phyloP scores from a whole-genome alignment of 2,113 vertebrate species.

The Calidris pygmaea region DNA sequence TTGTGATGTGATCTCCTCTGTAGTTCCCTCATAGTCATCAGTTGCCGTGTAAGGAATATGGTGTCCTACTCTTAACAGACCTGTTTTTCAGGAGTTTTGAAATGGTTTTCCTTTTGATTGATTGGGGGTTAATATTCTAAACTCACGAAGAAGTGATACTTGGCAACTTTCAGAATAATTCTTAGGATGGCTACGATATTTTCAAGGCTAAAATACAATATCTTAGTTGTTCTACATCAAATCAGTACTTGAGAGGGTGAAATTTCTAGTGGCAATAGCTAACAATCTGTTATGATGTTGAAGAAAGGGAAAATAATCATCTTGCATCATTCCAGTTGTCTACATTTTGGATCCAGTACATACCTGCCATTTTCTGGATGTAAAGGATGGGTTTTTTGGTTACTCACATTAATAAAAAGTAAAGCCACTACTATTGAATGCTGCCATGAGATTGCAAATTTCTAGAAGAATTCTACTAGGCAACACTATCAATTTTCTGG shows the following conservation, averaged over 20 bases:
- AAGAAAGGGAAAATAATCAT: background rate
- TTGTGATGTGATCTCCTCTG: background rate
- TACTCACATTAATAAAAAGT: background rate
- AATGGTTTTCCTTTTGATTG: background rate
- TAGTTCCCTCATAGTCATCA: background rate
- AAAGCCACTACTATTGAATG: background rate
- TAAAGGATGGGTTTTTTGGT: accelerated
- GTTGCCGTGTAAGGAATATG: background rate
- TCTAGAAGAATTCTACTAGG: background rate
- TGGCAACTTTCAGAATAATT: background rate
- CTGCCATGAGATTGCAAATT: background rate
- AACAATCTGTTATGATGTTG: background rate
- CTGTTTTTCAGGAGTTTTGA: background rate
- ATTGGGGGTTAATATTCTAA: background rate
- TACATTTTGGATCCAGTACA: background rate
- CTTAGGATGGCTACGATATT: background rate
- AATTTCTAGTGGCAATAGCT: background rate
- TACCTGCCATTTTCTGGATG: background rate
- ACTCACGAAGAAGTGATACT: background rate
- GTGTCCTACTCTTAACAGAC: background rate
- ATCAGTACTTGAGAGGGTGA: background rate
- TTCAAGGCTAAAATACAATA: background rate
- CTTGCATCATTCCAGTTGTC: accelerated
- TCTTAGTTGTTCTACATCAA: background rate
- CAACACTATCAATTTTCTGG: background rate